Percentiles rank a stretch among this genome's conserved stretches.
Conservation (phyloP, 2,797 vertebrate genomes). For the Sebastes baramenuke region DNA sequence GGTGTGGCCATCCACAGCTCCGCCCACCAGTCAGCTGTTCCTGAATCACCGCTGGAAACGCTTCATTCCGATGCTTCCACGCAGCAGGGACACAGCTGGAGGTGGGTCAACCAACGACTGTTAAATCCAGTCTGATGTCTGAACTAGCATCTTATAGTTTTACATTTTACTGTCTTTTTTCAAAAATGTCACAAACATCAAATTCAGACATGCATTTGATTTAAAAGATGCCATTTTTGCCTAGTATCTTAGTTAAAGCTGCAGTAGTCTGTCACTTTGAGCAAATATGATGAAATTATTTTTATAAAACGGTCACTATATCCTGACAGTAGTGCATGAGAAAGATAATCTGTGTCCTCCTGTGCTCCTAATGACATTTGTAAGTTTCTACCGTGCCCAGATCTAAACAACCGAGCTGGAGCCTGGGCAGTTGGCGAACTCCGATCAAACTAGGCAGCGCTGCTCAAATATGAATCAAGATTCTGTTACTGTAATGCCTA, state of each 20-base stretch:
- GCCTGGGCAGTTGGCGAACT: accelerated
- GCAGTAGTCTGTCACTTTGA: too few species aligned
- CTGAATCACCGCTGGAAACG: constrained; percentile 80
- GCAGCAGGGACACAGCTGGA: constrained; percentile 93
- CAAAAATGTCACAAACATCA: background rate
- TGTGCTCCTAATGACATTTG: too few species aligned
- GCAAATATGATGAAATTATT: too few species aligned
- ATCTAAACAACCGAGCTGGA: too few species aligned
- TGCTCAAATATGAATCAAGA: too few species aligned
- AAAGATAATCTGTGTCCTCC: too few species aligned
- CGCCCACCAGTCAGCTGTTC: constrained; percentile 86
- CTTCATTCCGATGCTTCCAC: constrained; percentile 85
- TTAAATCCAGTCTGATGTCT: background rate
- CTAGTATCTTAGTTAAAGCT: background rate
- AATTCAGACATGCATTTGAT: background rate
- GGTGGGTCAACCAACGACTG: constrained; percentile 75
- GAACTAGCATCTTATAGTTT: background rate
- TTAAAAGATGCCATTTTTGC: background rate
- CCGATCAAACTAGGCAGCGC: too few species aligned
- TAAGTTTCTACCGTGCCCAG: too few species aligned
- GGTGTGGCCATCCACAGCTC: constrained; percentile 94
- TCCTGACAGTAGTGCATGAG: too few species aligned
- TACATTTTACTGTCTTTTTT: background rate
- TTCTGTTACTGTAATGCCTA: too few species aligned
- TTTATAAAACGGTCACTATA: too few species aligned